Percentiles rank a stretch among this genome's conserved stretches.
Evolutionary conservation across 2,888 invertebrate species (phyloP).

Genomic region (Antheraea yamamai): DNA sequence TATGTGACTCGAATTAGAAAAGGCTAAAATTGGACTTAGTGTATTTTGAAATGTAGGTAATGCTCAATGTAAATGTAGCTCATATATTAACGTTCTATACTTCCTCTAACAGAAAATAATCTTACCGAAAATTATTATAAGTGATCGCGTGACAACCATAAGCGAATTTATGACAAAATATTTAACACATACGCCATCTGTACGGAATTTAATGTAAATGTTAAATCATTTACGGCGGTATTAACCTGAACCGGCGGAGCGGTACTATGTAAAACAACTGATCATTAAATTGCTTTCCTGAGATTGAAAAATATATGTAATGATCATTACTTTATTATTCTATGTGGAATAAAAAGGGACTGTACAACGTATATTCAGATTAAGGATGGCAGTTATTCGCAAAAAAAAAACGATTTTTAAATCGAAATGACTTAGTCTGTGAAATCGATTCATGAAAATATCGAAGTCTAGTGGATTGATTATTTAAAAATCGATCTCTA

Average conservation of each 20-base stretch:
- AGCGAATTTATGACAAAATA: background rate
- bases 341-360: background rate
- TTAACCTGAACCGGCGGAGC: background rate
- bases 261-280: background rate
- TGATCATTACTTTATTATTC: background rate
- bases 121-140: background rate
- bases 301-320: conserved; percentile 1
- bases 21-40: too few species aligned
- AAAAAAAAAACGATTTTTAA: too few species aligned
- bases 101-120: too few species aligned
- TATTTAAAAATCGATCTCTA: too few species aligned
- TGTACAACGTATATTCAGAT: background rate
- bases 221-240: background rate
- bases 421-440: too few species aligned
- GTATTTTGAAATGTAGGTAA: too few species aligned
- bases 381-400: background rate
- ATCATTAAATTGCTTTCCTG: background rate
- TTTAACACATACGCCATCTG: background rate
- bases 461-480: too few species aligned
- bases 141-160: background rate
- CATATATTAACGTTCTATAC: too few species aligned
- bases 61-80: too few species aligned
- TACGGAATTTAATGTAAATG: background rate
- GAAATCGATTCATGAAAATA: too few species aligned
- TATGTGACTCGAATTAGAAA: too few species aligned